A percentile compares a stretch with the other conserved stretches of the same genome.
These are phyloP conservation scores for Littorina saxatilis DNA, from an alignment of 1,140 invertebrate species.

Conservation along the genomic window DNA sequence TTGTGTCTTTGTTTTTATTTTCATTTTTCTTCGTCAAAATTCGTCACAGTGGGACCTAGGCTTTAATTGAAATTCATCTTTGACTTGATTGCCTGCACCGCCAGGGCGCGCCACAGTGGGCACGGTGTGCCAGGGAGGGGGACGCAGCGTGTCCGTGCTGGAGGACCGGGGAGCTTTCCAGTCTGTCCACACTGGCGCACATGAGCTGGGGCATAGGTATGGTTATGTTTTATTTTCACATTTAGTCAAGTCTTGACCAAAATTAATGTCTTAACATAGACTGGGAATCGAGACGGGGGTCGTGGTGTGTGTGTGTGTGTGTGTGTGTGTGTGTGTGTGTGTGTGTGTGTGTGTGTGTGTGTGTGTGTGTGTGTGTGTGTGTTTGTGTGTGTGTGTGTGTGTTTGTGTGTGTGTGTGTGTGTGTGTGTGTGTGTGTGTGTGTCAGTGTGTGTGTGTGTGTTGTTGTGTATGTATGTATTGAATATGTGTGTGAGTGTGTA, in stretches of 20 bases:
- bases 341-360: constrained; percentile 11
- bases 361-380: too few species aligned
- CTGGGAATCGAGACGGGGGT: too few species aligned
- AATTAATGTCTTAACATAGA: too few species aligned
- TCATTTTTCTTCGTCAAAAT: too few species aligned
- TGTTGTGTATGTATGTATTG: background rate
- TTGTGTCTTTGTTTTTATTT: too few species aligned
- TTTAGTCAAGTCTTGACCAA: background rate
- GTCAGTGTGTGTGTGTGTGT: too few species aligned
- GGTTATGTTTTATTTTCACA: background rate
- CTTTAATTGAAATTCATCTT: too few species aligned
- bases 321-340: constrained; percentile 12
- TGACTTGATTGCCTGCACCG: too few species aligned
- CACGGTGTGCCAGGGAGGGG: constrained; percentile 48
- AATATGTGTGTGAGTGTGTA: too few species aligned
- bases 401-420: too few species aligned
- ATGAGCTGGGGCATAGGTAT: constrained; percentile 66
- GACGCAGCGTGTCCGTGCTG: constrained; percentile 55
- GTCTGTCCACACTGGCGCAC: constrained; percentile 55
- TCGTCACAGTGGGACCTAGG: too few species aligned
- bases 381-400: too few species aligned
- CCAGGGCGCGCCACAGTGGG: constrained; percentile 55
- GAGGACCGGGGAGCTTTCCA: constrained; percentile 60
- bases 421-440: background rate
- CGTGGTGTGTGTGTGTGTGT: background rate